A percentile compares a stretch with the other conserved stretches of the same genome.
Evolutionary conservation across 2,797 vertebrate species (phyloP).

Genomic region (Paratrypauchen microcephalus): DNA sequence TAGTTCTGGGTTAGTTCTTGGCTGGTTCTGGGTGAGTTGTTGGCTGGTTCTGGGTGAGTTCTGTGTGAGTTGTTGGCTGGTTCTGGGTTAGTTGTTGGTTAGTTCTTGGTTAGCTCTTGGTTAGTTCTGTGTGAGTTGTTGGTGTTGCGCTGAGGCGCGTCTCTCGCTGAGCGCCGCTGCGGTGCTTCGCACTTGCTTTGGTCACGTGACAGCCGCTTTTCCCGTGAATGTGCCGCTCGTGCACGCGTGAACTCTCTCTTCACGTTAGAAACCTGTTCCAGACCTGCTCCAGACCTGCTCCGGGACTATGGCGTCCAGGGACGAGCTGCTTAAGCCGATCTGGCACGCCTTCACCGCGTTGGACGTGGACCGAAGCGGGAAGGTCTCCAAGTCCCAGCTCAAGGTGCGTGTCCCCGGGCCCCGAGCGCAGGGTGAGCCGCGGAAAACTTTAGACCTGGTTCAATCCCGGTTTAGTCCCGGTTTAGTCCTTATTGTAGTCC

Average conservation of each 20-base stretch:
- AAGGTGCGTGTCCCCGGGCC: conserved; percentile 75
- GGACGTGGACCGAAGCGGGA: conserved; percentile 92
- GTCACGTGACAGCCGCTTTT: conserved; percentile 58
- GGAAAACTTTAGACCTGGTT: not conserved
- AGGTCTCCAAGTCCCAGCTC: conserved; percentile 96
- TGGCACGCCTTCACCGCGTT: conserved; percentile 97
- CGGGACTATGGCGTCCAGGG: conserved; percentile 77
- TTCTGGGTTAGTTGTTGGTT: too few relatives aligned
- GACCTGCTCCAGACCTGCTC: not conserved
- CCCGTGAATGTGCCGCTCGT: not conserved
- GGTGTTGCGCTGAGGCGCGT: too few relatives aligned
- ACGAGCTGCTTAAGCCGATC: conserved; percentile 91
- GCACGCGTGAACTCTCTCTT: not conserved
- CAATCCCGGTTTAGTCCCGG: not conserved
- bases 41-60: too few relatives aligned
- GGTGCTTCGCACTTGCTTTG: conserved; percentile 11
- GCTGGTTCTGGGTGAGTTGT: too few relatives aligned
- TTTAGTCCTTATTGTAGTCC: not conserved
- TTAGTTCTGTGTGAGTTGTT: too few relatives aligned
- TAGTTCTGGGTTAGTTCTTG: too few relatives aligned
- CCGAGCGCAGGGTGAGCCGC: too few relatives aligned
- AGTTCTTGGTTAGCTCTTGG: too few relatives aligned
- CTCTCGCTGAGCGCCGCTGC: conserved; percentile 65
- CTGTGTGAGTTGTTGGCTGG: too few relatives aligned
- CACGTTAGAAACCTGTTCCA: not conserved